Percentiles rank a stretch among this genome's conserved stretches.
These are phyloP conservation scores for Harpagifer antarcticus DNA, from an alignment of 2,797 vertebrate species.

Conservation along the genomic window DNA sequence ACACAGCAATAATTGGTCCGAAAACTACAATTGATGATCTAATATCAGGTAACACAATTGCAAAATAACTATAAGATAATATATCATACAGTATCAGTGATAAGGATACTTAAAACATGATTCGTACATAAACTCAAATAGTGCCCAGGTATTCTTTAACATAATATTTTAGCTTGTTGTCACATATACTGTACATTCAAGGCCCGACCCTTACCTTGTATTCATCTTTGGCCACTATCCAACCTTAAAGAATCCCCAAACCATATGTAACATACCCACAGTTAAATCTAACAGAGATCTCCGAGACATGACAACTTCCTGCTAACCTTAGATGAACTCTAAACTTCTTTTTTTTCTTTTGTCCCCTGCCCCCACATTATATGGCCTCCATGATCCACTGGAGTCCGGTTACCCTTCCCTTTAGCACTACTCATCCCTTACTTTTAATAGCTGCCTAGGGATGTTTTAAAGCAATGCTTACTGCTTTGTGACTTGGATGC, in stretches of 20 bases:
- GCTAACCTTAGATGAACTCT: not conserved
- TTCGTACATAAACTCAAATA: not conserved
- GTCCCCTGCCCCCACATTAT: not conserved
- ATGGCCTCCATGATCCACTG: constrained; percentile 1
- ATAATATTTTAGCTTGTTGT: not conserved
- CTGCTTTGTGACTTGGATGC: constrained; percentile 12
- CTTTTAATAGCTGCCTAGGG: constrained; percentile 13
- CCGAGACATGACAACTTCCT: constrained; percentile 9
- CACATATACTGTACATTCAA: not conserved
- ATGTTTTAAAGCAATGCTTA: constrained; percentile 36
- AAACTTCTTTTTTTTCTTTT: constrained; percentile 2
- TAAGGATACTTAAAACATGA: not conserved
- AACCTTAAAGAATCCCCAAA: constrained; percentile 15
- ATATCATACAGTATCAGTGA: too few species aligned
- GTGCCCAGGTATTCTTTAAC: too few species aligned
- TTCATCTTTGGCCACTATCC: not conserved
- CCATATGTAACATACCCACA: not conserved
- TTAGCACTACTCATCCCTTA: constrained; percentile 10
- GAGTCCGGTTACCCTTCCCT: constrained; percentile 19
- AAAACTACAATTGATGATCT: too few species aligned
- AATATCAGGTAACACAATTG: too few species aligned
- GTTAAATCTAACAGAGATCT: constrained; percentile 4
- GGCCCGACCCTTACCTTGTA: not conserved
- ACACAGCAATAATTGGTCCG: not conserved
- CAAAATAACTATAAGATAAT: too few species aligned